Evolutionary conservation across 1,140 invertebrate genomes (phyloP), one percentile per base, ranked within the genome.

Genomic region (Marisa cornuarietis): DNA sequence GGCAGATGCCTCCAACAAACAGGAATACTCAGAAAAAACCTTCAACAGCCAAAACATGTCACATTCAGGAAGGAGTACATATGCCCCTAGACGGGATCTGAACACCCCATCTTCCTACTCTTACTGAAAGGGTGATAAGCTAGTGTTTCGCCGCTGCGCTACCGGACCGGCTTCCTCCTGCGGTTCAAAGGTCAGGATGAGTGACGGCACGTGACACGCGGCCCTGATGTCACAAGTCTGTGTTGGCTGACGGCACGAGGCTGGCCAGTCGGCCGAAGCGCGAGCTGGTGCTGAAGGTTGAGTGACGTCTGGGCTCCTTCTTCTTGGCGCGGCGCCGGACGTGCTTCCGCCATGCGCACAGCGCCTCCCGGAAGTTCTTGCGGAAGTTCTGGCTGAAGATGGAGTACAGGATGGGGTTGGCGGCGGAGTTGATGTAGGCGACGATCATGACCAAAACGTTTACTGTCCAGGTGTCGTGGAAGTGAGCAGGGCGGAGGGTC

Each of bases 361-460:
- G 54, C 52, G 73, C 73, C 73, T 18, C 18, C 73, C 62, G 73
- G 54, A 54, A 52, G 26, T 86, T 85, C 16, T 84, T 76, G 26
- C 90, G 71, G 76, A 91, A 91, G 61, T 90, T 90, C 68, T 90
- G 88, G 76, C 90, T 91, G 81, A 91, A 91, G 24, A 91, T 87
- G 76, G 89, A 90, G 81, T 92, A 92, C 6, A 92, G 83, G 52
- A 92, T 84, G 0, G 91, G 91, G 82, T 92, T 92, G 16, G 90
- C 90, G 5, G 91, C 90, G 0, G 90, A 91, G 51, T 81, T 83
- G 20, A 88, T 79, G 79, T 91, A 90, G 4, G 88, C 90, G 22
- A 91, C 82, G 11, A 90, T 88, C 81, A 91, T 91, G 31, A 88
- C 86, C 71, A 91, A 88, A 7, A 91, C 89, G 58, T 88, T 82